These are phyloP conservation scores for Synanthedon andrenaeformis DNA, from an alignment of 2,888 invertebrate species.

Conservation along the genomic window DNA sequence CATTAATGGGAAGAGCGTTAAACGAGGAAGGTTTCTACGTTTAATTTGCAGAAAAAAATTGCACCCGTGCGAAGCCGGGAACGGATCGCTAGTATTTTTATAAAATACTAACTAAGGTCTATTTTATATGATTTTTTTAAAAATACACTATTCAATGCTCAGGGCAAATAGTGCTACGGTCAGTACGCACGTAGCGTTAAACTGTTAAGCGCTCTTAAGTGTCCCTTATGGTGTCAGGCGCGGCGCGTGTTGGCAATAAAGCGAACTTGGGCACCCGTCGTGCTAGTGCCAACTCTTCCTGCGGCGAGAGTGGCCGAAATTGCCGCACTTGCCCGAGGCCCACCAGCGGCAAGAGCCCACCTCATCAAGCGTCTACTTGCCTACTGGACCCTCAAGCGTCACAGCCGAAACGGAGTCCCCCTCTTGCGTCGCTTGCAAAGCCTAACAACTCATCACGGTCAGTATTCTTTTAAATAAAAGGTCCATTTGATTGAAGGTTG, in stretches of 20 bases:
- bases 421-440: constrained; percentile 65
- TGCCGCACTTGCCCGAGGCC: constrained; percentile 76
- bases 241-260: constrained; percentile 89
- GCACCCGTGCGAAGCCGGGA: too few species aligned
- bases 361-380: constrained; percentile 91
- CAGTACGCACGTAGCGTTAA: too few species aligned
- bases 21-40: too few species aligned
- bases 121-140: too few species aligned
- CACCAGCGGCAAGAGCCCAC: constrained; percentile 79
- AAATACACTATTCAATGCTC: too few species aligned
- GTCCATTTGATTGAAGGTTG: too few species aligned
- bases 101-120: too few species aligned
- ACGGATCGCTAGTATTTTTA: too few species aligned
- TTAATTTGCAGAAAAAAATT: too few species aligned
- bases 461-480: neutral
- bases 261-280: constrained; percentile 89
- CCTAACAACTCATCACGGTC: constrained; percentile 39
- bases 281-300: constrained; percentile 93
- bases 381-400: constrained; percentile 97
- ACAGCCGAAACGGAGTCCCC: constrained; percentile 95
- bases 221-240: constrained; percentile 48
- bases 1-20: too few species aligned
- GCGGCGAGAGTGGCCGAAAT: constrained; percentile 90
- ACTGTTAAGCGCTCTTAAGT: too few species aligned
- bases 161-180: too few species aligned